Percentiles rank a stretch among this genome's conserved stretches.
Evolutionary conservation across 2,797 vertebrate species (phyloP).

Genomic region (Pangasius sanitwongsei): DNA sequence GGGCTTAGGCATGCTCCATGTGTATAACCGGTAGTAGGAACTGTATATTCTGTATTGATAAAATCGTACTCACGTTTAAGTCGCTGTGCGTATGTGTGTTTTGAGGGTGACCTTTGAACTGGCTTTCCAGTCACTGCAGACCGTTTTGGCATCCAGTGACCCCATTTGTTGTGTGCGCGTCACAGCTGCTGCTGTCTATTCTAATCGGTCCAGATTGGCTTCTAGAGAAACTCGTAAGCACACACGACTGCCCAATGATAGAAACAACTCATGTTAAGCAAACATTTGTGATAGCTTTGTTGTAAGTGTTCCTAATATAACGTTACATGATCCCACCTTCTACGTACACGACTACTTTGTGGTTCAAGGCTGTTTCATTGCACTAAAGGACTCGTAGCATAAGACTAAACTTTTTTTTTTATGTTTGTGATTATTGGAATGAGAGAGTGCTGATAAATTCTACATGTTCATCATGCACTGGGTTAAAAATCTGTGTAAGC

Average conservation of each 20-base stretch:
- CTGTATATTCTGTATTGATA: neutral
- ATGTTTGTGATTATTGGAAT: neutral
- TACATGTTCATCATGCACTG: neutral
- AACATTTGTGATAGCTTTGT: neutral
- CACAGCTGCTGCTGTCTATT: constrained; percentile 72
- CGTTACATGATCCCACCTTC: neutral
- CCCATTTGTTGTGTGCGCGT: constrained; percentile 65
- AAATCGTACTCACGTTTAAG: constrained; percentile 49
- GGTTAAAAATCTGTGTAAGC: neutral
- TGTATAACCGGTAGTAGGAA: constrained; percentile 3
- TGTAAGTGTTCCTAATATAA: neutral
- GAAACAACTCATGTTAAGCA: neutral
- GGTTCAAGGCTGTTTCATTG: neutral
- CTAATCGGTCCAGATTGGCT: constrained; percentile 41
- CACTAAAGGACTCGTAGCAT: neutral
- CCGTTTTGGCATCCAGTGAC: constrained; percentile 69
- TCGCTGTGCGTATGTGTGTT: constrained; percentile 35
- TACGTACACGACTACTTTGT: neutral
- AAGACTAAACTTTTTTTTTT: neutral
- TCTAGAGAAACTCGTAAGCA: constrained; percentile 24
- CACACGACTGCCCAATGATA: constrained; percentile 27
- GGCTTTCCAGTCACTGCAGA: constrained; percentile 66
- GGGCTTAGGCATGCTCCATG: constrained; percentile 5
- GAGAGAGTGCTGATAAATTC: neutral
- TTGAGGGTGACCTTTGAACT: constrained; percentile 65